Base-by-base conservation (phyloP, 2,797 vertebrate genomes). In the Atherinosoma microstoma region DNA sequence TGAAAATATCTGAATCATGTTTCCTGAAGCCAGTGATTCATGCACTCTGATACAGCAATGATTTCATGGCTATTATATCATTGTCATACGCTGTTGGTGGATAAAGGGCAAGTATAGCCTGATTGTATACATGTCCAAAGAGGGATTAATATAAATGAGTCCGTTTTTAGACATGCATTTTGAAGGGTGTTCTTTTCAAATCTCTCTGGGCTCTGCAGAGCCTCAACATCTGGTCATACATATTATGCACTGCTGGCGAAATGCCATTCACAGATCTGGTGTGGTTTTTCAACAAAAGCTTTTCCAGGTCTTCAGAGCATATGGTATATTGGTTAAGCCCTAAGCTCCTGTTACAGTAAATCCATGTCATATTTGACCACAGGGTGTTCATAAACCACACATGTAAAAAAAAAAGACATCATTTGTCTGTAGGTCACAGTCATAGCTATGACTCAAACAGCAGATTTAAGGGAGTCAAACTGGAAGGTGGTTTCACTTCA, bases 281-380 rank as follows among this genome's bases (percentile, higher is more conserved):
- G 67, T 70, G 67, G 51, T 84, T 76, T 58, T 83, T 85, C 68
- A 76, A 78, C 82, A 85, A 85, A 84, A 66, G 70, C 76, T n/a
- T 76, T 82, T 82, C 81, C 75, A 78, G 57, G 56, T 79, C 66
- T 59, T 36, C 56, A 32, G 59, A 73, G 75, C 83, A 82, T 79
- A 79, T 79, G 77, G 65, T 79, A 66, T 45, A 81, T 40, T 66
- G 64, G 75, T 82, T 76, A 86, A 82, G 24, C 16, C 42, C 36
- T 75, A 73, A 84, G 88, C 76, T 78, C 56, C 69, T 62, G 78
- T 91, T 90, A 90, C 87, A 73, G 87, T 90, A 87, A 87, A 86
- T 78, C 61, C 73, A 65, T 81, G 78, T 84, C 77, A 80, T 83
- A 76, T 83, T 79, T 80, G 77, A 84, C 74, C 73, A 27, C 74